Evolutionary conservation across 2,113 vertebrate species (phyloP).

Genomic region (Mola mola): DNA sequence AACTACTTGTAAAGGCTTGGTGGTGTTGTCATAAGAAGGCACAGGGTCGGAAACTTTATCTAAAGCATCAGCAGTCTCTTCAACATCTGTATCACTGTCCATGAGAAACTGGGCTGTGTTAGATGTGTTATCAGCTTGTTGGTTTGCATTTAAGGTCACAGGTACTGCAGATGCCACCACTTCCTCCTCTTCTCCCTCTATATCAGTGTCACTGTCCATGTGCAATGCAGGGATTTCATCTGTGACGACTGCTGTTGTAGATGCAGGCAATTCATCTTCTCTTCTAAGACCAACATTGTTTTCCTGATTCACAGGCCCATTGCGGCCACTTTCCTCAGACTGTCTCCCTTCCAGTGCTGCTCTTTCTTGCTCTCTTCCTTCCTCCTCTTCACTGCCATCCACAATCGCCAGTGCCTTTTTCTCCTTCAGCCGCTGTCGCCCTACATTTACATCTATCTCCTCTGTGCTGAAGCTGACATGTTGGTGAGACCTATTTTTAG

Average conservation of each 20-base stretch:
- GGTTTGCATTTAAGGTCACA: constrained; percentile 8
- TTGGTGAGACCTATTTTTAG: constrained; percentile 50
- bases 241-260: constrained; percentile 2
- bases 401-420: constrained; percentile 21
- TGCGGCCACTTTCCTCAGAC: constrained; percentile 13
- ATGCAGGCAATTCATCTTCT: constrained; percentile 12
- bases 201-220: constrained; percentile 76
- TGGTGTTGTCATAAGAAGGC: background rate
- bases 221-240: constrained; percentile 48
- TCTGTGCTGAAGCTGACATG: constrained; percentile 48
- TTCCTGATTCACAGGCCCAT: constrained; percentile 14
- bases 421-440: constrained; percentile 49
- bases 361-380: constrained; percentile 15
- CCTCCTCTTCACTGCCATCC: constrained; percentile 49
- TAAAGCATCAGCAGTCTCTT: constrained; percentile 40
- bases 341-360: background rate
- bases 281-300: constrained; percentile 7
- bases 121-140: constrained; percentile 21
- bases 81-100: constrained; percentile 77
- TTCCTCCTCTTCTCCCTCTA: constrained; percentile 64
- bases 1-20: constrained; percentile 7
- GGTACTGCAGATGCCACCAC: constrained; percentile 7
- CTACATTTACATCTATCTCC: constrained; percentile 34
- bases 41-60: constrained; percentile 10
- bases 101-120: constrained; percentile 52